Evolutionary conservation across 2,797 vertebrate species (phyloP).

Genomic region (Peromyscus nudipes): DNA sequence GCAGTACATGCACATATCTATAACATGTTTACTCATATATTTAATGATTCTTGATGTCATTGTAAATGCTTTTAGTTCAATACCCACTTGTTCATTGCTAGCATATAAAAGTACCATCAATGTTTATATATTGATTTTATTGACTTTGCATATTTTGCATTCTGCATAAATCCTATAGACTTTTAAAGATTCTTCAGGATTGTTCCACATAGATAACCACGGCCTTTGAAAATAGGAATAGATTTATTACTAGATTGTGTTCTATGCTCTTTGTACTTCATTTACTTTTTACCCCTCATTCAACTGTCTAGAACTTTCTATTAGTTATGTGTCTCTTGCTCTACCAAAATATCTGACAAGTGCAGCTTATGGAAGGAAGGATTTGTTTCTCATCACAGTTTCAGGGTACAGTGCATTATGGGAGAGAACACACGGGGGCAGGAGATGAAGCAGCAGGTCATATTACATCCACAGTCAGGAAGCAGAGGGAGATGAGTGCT

Average conservation of each 20-base stretch:
- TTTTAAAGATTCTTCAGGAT: background rate
- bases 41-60: background rate
- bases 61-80: slow-evolving; percentile 15
- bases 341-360: background rate
- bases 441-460: background rate
- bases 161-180: background rate
- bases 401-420: background rate
- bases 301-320: background rate
- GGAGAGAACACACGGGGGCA: too few relatives aligned
- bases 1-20: background rate
- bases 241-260: background rate
- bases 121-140: background rate
- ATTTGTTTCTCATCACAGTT: background rate
- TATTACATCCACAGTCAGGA: background rate
- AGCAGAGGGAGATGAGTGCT: background rate
- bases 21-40: background rate
- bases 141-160: background rate
- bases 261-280: background rate
- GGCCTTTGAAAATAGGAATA: background rate
- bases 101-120: background rate
- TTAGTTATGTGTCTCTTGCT: background rate
- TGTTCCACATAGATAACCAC: background rate
- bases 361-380: background rate
- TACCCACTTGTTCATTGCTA: background rate
- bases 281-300: background rate